These are phyloP conservation scores for Scalopus aquaticus DNA, from an alignment of 2,113 vertebrate species.

Conservation along the genomic window DNA sequence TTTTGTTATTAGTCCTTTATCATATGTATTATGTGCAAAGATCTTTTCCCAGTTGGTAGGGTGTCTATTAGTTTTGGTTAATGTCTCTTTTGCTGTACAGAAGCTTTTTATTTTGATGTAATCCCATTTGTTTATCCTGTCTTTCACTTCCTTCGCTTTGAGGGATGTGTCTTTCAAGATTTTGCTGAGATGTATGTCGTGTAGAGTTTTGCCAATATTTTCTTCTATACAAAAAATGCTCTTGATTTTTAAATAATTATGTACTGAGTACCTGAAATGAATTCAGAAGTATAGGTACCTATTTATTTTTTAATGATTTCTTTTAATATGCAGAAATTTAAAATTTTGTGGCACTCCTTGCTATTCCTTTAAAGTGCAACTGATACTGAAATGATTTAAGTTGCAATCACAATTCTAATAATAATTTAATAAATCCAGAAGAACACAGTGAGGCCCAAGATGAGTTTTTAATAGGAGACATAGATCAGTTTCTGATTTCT, in stretches of 20 bases:
- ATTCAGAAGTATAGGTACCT: neutral
- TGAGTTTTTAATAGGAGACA: neutral
- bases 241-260: neutral
- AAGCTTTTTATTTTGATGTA: no score
- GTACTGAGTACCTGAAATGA: neutral
- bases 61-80: no score
- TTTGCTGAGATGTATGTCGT: no score
- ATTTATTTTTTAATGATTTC: neutral
- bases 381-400: neutral
- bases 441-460: neutral
- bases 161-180: no score
- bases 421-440: neutral
- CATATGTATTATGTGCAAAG: no score
- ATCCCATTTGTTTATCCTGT: no score
- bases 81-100: no score
- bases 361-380: neutral
- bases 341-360: constrained; percentile 21
- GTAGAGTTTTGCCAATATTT: no score
- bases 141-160: no score
- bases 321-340: constrained; percentile 22
- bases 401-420: constrained; percentile 3
- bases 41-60: no score
- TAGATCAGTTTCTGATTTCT: neutral
- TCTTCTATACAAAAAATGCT: no score
- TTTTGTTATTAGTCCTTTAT: no score